phyloP scores from a whole-genome alignment of 2,888 invertebrate genomes.

The Deilephila elpenor region DNA sequence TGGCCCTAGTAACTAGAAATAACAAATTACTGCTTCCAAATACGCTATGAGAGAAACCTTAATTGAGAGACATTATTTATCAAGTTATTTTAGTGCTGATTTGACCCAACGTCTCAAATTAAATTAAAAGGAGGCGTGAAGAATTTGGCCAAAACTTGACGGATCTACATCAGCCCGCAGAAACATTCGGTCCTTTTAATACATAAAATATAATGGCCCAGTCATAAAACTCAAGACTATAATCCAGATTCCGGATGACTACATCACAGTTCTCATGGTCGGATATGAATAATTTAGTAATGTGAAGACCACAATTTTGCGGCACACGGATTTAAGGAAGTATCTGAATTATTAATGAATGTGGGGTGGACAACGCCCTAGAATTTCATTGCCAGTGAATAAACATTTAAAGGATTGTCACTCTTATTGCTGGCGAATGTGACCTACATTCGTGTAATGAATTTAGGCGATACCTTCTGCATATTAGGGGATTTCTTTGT shows the following conservation, averaged over 20 bases:
- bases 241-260: conserved; percentile 34
- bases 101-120: background rate
- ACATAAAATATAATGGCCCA: conserved; percentile 5
- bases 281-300: conserved; percentile 42
- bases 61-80: background rate
- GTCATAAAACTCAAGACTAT: conserved; percentile 14
- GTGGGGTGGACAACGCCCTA: conserved; percentile 24
- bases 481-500: conserved; percentile 5
- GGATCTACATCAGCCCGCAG: background rate
- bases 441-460: background rate
- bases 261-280: conserved; percentile 37
- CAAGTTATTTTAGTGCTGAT: background rate
- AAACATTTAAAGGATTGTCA: conserved; percentile 3
- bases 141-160: conserved; percentile 16
- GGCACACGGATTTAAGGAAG: conserved; percentile 36
- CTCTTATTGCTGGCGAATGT: conserved; percentile 5
- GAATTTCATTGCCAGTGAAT: background rate
- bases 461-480: background rate
- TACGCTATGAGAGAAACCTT: background rate
- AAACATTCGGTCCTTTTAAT: conserved; percentile 4
- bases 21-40: background rate
- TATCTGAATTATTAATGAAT: conserved; percentile 30
- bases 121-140: conserved; percentile 15
- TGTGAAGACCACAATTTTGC: conserved; percentile 42
- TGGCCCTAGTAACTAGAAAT: background rate